Percentiles rank a stretch among this genome's conserved stretches.
phyloP scores from a whole-genome alignment of 2,888 invertebrate genomes.

The Polylopha cassiicola region DNA sequence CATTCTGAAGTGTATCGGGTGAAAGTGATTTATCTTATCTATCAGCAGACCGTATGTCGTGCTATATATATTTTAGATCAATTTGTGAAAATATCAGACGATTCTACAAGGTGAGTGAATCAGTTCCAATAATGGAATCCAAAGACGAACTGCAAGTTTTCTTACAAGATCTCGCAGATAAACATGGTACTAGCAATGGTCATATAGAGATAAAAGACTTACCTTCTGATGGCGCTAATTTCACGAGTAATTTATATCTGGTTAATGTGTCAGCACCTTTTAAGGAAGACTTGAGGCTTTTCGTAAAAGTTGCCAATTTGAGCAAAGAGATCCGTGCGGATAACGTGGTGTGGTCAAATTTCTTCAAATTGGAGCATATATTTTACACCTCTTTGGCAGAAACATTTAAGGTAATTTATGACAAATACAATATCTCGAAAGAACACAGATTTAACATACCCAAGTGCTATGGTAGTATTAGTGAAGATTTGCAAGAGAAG shows the following conservation, averaged over 20 bases:
- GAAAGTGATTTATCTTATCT: too few species aligned
- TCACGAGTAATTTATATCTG: constrained; percentile 12
- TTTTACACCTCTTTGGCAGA: constrained; percentile 30
- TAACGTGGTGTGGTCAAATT: background rate
- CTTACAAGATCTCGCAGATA: background rate
- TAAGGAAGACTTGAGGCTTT: constrained; percentile 24
- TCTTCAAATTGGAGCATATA: constrained; percentile 29
- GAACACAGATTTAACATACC: constrained; percentile 32
- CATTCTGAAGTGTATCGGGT: too few species aligned
- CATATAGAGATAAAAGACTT: constrained; percentile 10
- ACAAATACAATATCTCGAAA: constrained; percentile 26
- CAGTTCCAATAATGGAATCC: too few species aligned
- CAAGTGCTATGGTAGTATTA: constrained; percentile 33
- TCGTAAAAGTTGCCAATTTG: constrained; percentile 29
- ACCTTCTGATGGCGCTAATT: constrained; percentile 23
- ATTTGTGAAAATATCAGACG: too few species aligned
- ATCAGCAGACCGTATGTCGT: too few species aligned
- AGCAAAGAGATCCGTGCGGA: constrained; percentile 27
- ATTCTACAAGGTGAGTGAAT: too few species aligned
- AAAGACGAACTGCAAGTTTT: too few species aligned
- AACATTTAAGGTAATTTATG: constrained; percentile 29
- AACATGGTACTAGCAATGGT: background rate
- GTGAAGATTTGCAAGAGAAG: constrained; percentile 17
- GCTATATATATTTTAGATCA: too few species aligned
- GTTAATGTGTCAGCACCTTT: constrained; percentile 13